These are phyloP conservation scores for Oryzias sinensis DNA, from an alignment of 2,797 vertebrate genomes.

Conservation along the genomic window DNA sequence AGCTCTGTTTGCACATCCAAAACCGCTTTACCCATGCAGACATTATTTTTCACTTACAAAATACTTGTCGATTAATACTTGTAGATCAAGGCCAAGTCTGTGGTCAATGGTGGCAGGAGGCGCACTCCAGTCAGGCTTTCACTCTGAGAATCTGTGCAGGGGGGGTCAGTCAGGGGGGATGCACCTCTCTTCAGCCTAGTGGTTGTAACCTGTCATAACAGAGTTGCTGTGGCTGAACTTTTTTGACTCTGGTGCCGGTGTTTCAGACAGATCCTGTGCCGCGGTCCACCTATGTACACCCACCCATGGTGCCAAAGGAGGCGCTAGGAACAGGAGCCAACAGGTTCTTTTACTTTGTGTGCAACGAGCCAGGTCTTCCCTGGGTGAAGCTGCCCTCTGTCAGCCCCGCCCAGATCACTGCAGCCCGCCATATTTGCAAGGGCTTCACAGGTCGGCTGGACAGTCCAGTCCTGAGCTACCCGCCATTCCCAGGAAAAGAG, in stretches of 20 bases:
- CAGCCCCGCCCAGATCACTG: conserved; percentile 86
- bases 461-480: conserved; percentile 83
- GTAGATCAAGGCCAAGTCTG: too few species aligned
- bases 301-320: conserved; percentile 82
- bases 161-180: too few species aligned
- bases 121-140: too few species aligned
- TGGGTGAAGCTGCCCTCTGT: conserved; percentile 89
- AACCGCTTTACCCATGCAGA: too few species aligned
- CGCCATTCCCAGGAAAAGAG: conserved; percentile 92
- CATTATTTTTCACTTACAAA: too few species aligned
- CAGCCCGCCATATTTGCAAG: conserved; percentile 86
- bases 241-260: conserved; percentile 4
- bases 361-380: conserved; percentile 84
- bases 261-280: conserved; percentile 66
- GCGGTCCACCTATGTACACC: conserved; percentile 77
- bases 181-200: too few species aligned
- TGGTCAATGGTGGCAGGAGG: too few species aligned
- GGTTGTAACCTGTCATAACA: too few species aligned
- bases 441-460: conserved; percentile 89
- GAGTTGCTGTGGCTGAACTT: not conserved
- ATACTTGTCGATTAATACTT: too few species aligned
- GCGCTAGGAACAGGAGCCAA: conserved; percentile 82
- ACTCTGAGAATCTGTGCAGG: too few species aligned
- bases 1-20: too few species aligned
- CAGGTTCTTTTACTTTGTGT: conserved; percentile 90